These are phyloP conservation scores for Trididemnum nubilum DNA, from an alignment of 23 tunicate genomes.

Conservation along the genomic window DNA sequence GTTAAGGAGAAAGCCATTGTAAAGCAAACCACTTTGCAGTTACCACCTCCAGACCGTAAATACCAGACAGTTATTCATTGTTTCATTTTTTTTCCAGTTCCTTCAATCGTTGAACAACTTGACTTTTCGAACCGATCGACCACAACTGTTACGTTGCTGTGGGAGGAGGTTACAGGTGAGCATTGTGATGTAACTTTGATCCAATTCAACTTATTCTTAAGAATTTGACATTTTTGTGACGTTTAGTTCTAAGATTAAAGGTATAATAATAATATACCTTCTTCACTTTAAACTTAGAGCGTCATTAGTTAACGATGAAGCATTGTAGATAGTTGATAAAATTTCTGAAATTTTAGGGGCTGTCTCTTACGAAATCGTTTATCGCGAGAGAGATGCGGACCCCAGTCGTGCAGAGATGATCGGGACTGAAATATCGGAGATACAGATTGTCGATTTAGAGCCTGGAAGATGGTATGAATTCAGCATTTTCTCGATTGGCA, in stretches of 20 bases:
- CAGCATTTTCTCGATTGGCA: slow-evolving; percentile 59
- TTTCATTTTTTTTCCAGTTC: slow-evolving; percentile 7
- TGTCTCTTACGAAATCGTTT: neutral
- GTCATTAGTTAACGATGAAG: no score
- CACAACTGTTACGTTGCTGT: slow-evolving; percentile 6
- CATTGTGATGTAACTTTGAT: no score
- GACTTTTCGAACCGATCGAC: slow-evolving; percentile 1
- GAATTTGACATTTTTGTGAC: no score
- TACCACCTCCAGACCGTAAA: no score
- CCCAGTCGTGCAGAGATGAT: neutral
- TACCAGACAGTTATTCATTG: no score
- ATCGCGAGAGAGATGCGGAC: neutral
- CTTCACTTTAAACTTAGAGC: no score
- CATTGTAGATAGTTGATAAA: no score
- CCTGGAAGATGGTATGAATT: slow-evolving; percentile 79
- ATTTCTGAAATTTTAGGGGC: slow-evolving; percentile 13
- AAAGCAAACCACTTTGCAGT: no score
- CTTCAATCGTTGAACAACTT: neutral
- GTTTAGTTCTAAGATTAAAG: no score
- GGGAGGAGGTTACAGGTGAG: slow-evolving; percentile 52
- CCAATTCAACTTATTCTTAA: no score
- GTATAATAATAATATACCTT: no score
- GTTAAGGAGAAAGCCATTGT: no score
- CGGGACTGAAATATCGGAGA: slow-evolving; percentile 7
- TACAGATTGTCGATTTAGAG: slow-evolving; percentile 17